Conservation (phyloP, 1,140 invertebrate genomes). For the Aphelenchoides besseyi region DNA sequence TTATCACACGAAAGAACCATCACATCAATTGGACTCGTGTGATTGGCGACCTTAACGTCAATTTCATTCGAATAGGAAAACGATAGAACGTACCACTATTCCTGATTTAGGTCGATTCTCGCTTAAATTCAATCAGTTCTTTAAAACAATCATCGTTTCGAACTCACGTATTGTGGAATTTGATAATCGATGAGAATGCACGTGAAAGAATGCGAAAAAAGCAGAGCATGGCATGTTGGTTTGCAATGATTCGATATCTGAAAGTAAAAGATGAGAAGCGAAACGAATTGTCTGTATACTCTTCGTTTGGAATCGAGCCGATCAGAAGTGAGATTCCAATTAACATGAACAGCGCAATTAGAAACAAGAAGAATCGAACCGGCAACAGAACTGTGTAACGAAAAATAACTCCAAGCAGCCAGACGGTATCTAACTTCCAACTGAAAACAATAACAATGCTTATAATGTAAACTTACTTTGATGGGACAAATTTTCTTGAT, state of each 20-base stretch:
- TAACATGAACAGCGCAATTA: conserved; percentile 41
- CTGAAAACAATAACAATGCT: conserved; percentile 38
- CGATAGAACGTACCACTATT: conserved; percentile 66
- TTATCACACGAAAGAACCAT: conserved; percentile 90
- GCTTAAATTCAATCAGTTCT: conserved; percentile 30
- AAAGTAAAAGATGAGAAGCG: conserved; percentile 69
- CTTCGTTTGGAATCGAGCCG: conserved; percentile 42
- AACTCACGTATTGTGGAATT: conserved; percentile 46
- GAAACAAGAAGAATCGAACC: conserved; percentile 42
- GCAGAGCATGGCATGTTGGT: conserved; percentile 76
- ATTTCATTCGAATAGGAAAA: neutral
- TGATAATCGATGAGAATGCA: conserved; percentile 52
- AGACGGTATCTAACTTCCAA: conserved; percentile 43
- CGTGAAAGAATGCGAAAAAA: conserved; percentile 65
- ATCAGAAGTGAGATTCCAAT: conserved; percentile 41
- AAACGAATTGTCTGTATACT: conserved; percentile 43
- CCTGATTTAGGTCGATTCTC: conserved; percentile 46
- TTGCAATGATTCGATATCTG: conserved; percentile 65
- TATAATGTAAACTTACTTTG: conserved; percentile 35
- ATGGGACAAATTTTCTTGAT: conserved; percentile 26
- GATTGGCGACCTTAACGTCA: conserved; percentile 78
- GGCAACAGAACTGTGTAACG: conserved; percentile 48
- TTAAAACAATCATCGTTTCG: neutral
- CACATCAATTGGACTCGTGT: conserved; percentile 96
- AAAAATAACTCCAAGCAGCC: conserved; percentile 42